These are phyloP conservation scores for Meiosimyza platycephala DNA, from an alignment of 2,888 invertebrate genomes.

Conservation along the genomic window DNA sequence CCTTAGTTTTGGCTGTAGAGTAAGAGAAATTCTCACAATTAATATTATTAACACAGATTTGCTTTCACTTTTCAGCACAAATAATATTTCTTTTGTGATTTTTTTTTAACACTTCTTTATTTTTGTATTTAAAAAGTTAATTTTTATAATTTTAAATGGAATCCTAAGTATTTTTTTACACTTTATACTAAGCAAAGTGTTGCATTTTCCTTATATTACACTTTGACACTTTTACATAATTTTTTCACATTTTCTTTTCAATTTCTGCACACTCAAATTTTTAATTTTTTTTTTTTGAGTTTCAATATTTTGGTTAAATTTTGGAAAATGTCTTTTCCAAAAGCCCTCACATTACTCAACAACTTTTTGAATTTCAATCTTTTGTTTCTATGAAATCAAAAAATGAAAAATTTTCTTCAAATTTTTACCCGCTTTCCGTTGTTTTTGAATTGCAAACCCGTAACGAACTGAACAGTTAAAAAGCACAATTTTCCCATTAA, in stretches of 20 bases:
- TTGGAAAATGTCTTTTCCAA: too few species aligned
- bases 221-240: constrained; percentile 1
- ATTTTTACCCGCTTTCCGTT: constrained; percentile 52
- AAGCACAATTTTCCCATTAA: constrained; percentile 58
- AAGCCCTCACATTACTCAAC: too few species aligned
- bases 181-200: neutral
- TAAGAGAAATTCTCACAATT: too few species aligned
- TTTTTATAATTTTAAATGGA: neutral
- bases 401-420: neutral
- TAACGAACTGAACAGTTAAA: constrained; percentile 65
- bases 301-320: too few species aligned
- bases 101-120: constrained; percentile 8
- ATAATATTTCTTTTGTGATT: constrained; percentile 1
- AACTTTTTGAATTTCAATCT: neutral
- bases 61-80: neutral
- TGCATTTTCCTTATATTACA: constrained; percentile 20
- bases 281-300: too few species aligned
- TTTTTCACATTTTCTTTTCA: constrained; percentile 7
- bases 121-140: neutral
- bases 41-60: too few species aligned
- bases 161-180: too few species aligned
- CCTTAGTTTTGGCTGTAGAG: neutral
- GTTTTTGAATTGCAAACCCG: constrained; percentile 66
- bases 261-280: too few species aligned
- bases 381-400: neutral